Base-by-base conservation (phyloP, 2,113 vertebrate genomes). In the Pipra filicauda region DNA sequence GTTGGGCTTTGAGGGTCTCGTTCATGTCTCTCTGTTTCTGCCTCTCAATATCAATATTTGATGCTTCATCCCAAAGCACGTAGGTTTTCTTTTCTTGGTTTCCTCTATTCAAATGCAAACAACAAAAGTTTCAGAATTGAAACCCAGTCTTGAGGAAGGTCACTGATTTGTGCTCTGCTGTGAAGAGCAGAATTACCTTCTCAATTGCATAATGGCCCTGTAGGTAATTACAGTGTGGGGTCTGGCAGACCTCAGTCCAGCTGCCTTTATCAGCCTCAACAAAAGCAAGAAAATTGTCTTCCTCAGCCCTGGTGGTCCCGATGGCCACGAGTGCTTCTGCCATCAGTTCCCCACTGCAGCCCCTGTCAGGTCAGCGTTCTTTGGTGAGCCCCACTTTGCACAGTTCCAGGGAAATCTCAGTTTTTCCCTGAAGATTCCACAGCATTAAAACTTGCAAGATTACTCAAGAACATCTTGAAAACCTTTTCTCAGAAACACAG, bases 321-420 rank as follows among this genome's bases (percentile, higher is more conserved):
- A 5, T 52, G 77, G 23, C 58, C 35, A 6, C 17, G 67, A 52
- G 26, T 3, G 1, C 57, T 88, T 78, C 41, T 62, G 41, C 46
- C 2, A 1, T 37, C 0, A 1, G 4, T 35, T 10, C 28, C 35
- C 35, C 9, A 1, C 35, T 57, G 26, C 74, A 64, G 18, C 33
- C 33, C 9, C 35, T 22, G 3, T 33, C 43, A 30, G 67, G 37
- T 66, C 76, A n/a, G 23, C 30, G 54, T 5, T 88, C 39, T 20
- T 52, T 71, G 35, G 7, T 4, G 15, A 80, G n/a, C 57, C 20
- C 9, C n/a, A 15, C 1, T 0, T 27, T 26, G 22, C 23, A 16
- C 10, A 51, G 35, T 43, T 88, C 28, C 5, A 0, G 70, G 44
- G 48, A 85, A 61, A 70, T 48, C 43, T 41, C 27, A 67, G 15